phyloP scores from a whole-genome alignment of 2,797 vertebrate genomes.

The Podarcis lilfordi region DNA sequence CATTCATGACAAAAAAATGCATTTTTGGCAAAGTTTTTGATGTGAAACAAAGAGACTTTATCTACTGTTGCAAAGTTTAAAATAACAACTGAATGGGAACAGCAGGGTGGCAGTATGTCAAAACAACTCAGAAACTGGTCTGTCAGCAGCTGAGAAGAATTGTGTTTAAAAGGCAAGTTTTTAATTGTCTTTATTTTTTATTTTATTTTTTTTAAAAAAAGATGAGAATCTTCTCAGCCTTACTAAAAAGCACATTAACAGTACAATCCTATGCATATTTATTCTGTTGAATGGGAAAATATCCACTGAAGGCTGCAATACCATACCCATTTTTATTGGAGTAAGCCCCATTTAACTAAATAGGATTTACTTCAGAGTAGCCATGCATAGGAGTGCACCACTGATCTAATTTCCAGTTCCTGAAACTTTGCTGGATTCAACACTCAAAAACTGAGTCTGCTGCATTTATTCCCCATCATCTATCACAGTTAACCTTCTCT shows the following conservation, averaged over 20 bases:
- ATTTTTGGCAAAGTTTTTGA: not conserved
- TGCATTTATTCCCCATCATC: not conserved
- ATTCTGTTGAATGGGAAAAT: not conserved
- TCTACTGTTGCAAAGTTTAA: conserved; percentile 7
- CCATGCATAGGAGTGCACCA: not conserved
- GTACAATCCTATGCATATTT: not conserved
- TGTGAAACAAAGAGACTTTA: not conserved
- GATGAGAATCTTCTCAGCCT: not conserved
- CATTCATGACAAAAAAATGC: not conserved
- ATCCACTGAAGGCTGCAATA: not conserved
- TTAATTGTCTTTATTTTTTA: conserved; percentile 27
- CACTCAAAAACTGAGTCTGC: not conserved
- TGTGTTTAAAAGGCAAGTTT: not conserved
- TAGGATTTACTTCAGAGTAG: not conserved
- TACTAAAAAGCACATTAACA: not conserved
- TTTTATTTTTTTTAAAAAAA: not conserved
- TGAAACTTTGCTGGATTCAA: not conserved
- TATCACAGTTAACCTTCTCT: not conserved
- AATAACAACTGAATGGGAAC: not conserved
- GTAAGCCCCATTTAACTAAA: not conserved
- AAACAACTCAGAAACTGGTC: not conserved
- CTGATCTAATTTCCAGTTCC: not conserved
- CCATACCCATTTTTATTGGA: not conserved
- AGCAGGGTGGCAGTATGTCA: not conserved
- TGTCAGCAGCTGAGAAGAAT: not conserved